Conservation (phyloP, 2,888 invertebrate genomes). For the Taphrorychus bicolor region DNA sequence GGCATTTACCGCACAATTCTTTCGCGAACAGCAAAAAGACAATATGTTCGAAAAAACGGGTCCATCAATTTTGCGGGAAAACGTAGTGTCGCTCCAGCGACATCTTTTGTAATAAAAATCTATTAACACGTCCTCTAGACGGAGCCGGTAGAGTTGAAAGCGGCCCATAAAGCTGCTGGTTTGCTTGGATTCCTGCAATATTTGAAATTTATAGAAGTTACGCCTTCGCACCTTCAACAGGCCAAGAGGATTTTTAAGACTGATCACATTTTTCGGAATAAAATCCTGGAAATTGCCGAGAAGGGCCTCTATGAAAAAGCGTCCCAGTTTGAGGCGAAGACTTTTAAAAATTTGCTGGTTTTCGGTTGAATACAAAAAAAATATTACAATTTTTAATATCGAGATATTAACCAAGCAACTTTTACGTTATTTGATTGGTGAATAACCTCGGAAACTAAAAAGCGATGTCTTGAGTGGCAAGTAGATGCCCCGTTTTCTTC, state of each 20-base stretch:
- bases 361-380: no score
- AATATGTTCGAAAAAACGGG: slow-evolving; percentile 21
- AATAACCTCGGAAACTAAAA: no score
- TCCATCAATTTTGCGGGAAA: slow-evolving; percentile 28
- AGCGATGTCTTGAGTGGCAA: no score
- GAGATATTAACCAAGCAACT: no score
- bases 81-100: slow-evolving; percentile 29
- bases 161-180: slow-evolving; percentile 30
- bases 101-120: slow-evolving; percentile 38
- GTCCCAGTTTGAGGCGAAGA: no score
- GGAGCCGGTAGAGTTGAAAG: slow-evolving; percentile 30
- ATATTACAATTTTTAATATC: no score
- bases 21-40: slow-evolving; percentile 18
- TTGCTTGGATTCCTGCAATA: slow-evolving; percentile 28
- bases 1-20: slow-evolving; percentile 23
- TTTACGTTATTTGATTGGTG: no score
- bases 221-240: not conserved
- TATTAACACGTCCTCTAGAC: slow-evolving; percentile 39
- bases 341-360: no score
- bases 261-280: not conserved
- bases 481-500: no score
- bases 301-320: not conserved
- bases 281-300: no score
- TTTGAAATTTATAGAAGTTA: slow-evolving; percentile 33
- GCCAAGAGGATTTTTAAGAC: not conserved